phyloP scores from a whole-genome alignment of 2,888 invertebrate genomes.

The Mythimna lalbum region DNA sequence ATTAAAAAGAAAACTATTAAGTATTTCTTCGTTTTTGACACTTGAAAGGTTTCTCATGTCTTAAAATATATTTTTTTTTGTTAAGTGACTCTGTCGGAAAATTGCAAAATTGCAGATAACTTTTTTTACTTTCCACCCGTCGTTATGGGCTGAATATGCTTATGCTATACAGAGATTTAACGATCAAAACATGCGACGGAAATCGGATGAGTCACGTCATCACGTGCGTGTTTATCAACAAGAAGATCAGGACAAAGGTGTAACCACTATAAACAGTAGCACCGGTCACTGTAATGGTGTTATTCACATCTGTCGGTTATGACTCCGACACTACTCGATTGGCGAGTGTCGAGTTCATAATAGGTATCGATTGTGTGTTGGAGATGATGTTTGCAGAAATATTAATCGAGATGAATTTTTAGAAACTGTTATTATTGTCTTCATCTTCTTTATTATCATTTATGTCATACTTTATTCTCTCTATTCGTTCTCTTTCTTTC shows the following conservation, averaged over 20 bases:
- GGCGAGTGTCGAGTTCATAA: not conserved
- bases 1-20: too few relatives aligned
- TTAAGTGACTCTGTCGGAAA: too few relatives aligned
- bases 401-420: not conserved
- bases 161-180: constrained; percentile 16
- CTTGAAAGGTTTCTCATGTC: too few relatives aligned
- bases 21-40: too few relatives aligned
- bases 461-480: too few relatives aligned
- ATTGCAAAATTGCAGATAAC: too few relatives aligned
- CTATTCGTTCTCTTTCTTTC: too few relatives aligned
- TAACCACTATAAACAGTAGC: constrained; percentile 9
- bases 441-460: too few relatives aligned
- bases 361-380: not conserved
- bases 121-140: too few relatives aligned
- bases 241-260: constrained; percentile 14
- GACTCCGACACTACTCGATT: not conserved
- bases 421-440: not conserved
- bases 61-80: too few relatives aligned
- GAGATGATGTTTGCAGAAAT: not conserved
- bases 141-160: too few relatives aligned
- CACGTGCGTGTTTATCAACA: constrained; percentile 33
- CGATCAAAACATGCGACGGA: constrained; percentile 20
- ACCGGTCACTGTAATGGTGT: constrained; percentile 5
- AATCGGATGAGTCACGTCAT: constrained; percentile 46
- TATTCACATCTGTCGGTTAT: constrained; percentile 26